Base-by-base conservation (phyloP, 53 echinoderm and acorn worm species). In the Crossaster papposus region DNA sequence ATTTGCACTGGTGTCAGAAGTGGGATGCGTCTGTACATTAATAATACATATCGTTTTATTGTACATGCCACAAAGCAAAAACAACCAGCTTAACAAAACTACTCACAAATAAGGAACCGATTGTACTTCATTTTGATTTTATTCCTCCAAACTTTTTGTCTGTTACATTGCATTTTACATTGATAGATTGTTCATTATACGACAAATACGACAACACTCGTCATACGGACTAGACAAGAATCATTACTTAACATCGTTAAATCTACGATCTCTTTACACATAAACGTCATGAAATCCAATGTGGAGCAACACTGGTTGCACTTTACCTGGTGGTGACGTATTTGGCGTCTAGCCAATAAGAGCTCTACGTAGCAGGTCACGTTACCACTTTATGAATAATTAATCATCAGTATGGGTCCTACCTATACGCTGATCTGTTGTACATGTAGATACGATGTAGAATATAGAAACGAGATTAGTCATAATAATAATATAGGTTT, bases 101-200 rank as follows among this genome's bases (percentile, higher is more conserved):
- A 10, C 11, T 20, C n/a, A 24, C 20, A 4, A 28, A 68, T 4
- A 4, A 68, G 28, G 28, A 14, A 26, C 15, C 10, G 1, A 23
- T 68, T 81, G 58, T 54, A 70, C 30, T 55, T 75, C 87, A 87
- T 35, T 77, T 75, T 36, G 77, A 63, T 37, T 87, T 87, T 76
- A 72, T 55, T 87, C 44, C 18, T 87, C 87, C 77, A 76, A 87
- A 87, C 54, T 62, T 32, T n/a, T 31, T 54, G 2, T 54, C 85
- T 85, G 72, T 85, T 87, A 87, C 87, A 87, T 87, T 77, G 87
- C 87, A 87, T 87, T 75, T 87, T 87, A 87, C 87, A 76, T 35
- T 87, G 22, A 74, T 85, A 85, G 35, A 75, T 76, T 77, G 36
- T 76, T 87, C 38, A 76, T 87, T 30, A 37, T 84, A 71, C 70